A percentile compares a stretch with the other conserved stretches of the same genome.
Evolutionary conservation across 2,113 vertebrate genomes (phyloP).

Genomic region (Hippocampus zosterae): DNA sequence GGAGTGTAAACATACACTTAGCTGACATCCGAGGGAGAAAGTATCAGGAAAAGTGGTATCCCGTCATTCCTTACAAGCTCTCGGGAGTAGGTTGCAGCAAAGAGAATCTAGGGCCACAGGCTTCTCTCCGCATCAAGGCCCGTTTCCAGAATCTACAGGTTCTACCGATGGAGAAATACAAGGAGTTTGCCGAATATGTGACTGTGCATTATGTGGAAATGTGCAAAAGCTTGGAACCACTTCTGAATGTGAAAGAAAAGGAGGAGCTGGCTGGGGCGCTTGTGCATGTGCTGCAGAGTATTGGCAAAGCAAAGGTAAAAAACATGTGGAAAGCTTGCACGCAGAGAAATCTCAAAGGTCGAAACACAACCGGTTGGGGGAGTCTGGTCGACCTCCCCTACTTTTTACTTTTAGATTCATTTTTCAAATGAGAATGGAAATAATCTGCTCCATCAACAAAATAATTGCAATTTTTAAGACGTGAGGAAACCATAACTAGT

Average conservation of each 20-base stretch:
- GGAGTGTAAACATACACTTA: conserved; percentile 74
- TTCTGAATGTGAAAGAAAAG: conserved; percentile 81
- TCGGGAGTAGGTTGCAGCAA: conserved; percentile 55
- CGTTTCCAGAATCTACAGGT: conserved; percentile 82
- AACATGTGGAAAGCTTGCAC: background rate
- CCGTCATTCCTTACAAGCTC: conserved; percentile 64
- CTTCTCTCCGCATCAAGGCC: conserved; percentile 78
- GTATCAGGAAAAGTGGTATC: conserved; percentile 81
- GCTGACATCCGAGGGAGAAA: conserved; percentile 67
- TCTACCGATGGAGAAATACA: conserved; percentile 87
- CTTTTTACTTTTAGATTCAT: background rate
- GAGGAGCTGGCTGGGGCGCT: conserved; percentile 86
- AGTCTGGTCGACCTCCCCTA: background rate
- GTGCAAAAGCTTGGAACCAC: conserved; percentile 79
- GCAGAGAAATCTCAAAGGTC: background rate
- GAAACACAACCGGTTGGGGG: background rate
- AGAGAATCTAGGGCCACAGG: conserved; percentile 61
- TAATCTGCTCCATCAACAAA: background rate
- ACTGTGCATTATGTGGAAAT: conserved; percentile 83
- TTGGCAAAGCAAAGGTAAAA: conserved; percentile 86
- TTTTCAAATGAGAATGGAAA: background rate
- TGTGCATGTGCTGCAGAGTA: conserved; percentile 86
- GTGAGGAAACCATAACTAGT: too few species aligned
- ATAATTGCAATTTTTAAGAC: too few species aligned
- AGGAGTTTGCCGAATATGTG: conserved; percentile 90